Base-by-base conservation (phyloP, 2,888 invertebrate genomes). In the Macaria notata region DNA sequence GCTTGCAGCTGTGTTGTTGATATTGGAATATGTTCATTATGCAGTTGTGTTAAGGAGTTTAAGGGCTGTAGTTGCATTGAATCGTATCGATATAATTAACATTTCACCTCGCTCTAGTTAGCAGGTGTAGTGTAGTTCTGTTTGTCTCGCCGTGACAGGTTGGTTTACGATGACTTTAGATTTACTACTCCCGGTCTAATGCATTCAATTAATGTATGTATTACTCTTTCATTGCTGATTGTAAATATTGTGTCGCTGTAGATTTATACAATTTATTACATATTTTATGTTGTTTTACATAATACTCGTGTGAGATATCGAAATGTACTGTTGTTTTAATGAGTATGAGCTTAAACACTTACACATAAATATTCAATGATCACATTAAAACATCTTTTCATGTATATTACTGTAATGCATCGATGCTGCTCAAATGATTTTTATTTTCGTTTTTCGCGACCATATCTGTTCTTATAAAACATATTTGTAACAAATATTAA, bases 91-190 rank as follows among this genome's bases (percentile, higher is more conserved):
- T 74, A 60, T 83, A 83, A 85, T 85, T 84, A 86, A 73, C 72
- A 76, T 79, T 79, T 84, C 76, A 83, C 86, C 86, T 86, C 81
- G 86, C 81, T 83, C 85, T 59, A 85, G 73, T 78, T 84, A 77
- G 64, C 76, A 79, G 76, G 76, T 78, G 67, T 65, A 45, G 76
- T 78, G 66, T 65, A 49, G 49, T 49, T 63, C 53, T 60, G 64
- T 62, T 60, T 62, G 57, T 60, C 50, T 58, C 55, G 43, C 49
- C 61, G 56, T 63, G 71, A 70, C 71, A 68, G 63, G 63, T 68
- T 53, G 60, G 49, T 59, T 64, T 61, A 58, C 57, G 59, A 61
- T 57, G 63, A 49, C 60, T 60, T 55, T 47, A 55, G 61, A 61
- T 61, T 62, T 49, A 53, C 38, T 49, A 53, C 49, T 39, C 9